Evolutionary conservation across 2,113 vertebrate species (phyloP).

Genomic region (Probosciger aterrimus): DNA sequence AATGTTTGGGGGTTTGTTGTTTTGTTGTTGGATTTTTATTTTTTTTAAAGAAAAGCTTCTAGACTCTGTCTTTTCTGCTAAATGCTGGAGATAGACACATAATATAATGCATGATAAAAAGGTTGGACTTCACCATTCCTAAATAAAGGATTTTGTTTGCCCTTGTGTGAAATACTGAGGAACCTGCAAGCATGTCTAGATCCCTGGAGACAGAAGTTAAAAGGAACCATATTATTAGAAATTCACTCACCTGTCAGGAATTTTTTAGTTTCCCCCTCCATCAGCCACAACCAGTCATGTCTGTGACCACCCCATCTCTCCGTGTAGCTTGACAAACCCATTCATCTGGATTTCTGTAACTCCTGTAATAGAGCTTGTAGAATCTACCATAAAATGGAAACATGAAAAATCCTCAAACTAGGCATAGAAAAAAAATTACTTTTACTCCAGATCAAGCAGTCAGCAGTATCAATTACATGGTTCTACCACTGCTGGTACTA

Average conservation of each 20-base stretch:
- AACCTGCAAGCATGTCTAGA: neutral
- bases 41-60: neutral
- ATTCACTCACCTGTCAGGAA: neutral
- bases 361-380: neutral
- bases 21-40: neutral
- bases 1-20: neutral
- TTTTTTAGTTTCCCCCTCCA: neutral
- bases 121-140: neutral
- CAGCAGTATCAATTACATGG: neutral
- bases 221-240: neutral
- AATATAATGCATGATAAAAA: neutral
- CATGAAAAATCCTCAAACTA: neutral
- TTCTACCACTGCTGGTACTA: neutral
- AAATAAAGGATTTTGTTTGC: neutral
- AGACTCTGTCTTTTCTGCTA: neutral
- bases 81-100: neutral
- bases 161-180: neutral
- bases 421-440: neutral
- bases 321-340: neutral
- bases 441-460: neutral
- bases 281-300: neutral
- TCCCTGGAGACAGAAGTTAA: neutral
- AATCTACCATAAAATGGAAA: neutral
- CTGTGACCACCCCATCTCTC: neutral
- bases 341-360: neutral